These are phyloP conservation scores for Metallyticus violacea DNA, from an alignment of 2,888 invertebrate genomes.

Conservation along the genomic window DNA sequence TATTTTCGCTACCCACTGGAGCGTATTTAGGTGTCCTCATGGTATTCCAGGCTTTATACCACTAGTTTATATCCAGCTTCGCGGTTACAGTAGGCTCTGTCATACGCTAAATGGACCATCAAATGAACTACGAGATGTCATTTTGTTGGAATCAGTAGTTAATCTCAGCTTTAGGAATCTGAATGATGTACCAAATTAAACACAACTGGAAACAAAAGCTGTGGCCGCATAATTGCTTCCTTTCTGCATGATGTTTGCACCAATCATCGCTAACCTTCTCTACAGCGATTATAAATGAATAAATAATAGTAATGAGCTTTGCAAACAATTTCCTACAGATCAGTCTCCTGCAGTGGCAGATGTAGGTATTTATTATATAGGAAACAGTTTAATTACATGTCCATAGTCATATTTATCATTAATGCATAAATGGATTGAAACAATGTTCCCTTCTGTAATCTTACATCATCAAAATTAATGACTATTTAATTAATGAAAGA, in stretches of 20 bases:
- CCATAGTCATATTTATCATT: neutral
- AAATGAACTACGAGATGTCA: neutral
- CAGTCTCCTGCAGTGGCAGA: neutral
- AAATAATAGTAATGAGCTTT: neutral
- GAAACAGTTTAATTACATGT: neutral
- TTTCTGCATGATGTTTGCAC: neutral
- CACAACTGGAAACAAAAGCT: neutral
- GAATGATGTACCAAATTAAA: neutral
- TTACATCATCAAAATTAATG: neutral
- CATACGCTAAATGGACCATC: neutral
- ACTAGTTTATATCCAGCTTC: neutral
- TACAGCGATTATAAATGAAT: neutral
- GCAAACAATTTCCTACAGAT: neutral
- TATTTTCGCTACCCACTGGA: no score
- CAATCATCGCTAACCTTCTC: neutral
- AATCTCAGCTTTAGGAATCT: neutral
- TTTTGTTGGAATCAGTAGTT: neutral
- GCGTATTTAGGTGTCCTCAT: no score
- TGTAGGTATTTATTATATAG: neutral
- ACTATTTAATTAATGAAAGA: neutral
- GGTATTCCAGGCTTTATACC: no score
- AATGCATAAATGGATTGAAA: neutral
- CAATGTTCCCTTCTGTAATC: neutral
- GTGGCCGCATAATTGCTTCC: neutral
- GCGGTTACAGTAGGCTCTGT: neutral